Base-by-base conservation (phyloP, 1,140 invertebrate species). In the Macrobrachium rosenbergii region DNA sequence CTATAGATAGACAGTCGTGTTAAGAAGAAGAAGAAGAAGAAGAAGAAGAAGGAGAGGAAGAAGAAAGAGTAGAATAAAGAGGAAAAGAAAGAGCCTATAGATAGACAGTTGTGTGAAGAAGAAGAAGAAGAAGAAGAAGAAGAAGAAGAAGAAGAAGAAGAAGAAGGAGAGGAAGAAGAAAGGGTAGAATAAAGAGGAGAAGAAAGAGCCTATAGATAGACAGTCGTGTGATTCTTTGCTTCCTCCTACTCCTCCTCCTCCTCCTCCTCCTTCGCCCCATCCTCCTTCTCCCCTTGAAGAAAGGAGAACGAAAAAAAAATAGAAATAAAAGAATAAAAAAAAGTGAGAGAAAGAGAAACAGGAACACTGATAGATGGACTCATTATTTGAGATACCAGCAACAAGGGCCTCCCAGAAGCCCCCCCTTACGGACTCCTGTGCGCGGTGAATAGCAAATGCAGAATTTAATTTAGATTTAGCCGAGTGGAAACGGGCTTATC, bases 391-490 rank as follows among this genome's bases (percentile, higher is more conserved):
- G 76, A 81, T 82, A 81, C 81, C 85, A 81, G 77, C 67, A 73
- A 60, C 78, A 82, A 87, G 67, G 45, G n/a, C 77, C 11, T 60
- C 72, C 69, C 69, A 28, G n/a, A 81, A 81, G 64, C 67, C 23
- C 76, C 43, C 69, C 28, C 28, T 37, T 37, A 37, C 28, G 28
- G 63, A 60, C 28, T 21, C 64, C 59, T 64, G 19, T 67, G 23
- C 69, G 85, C 37, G n/a, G 52, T 87, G 85, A 87, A 87, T 87
- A 87, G 85, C 85, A 87, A 82, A 87, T 87, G 85, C 85, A 87
- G 85, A 87, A 87, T 87, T 87, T 87, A 87, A 87, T 87, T 87
- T 87, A 87, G 79, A 87, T 82, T 63, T 82, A 77, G 85, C 85
- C 78, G 82, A 87, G 85, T 87, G 85, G 85, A 87, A 87, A 87